phyloP scores from a whole-genome alignment of 2,797 vertebrate species.

The Streptopelia turtur region DNA sequence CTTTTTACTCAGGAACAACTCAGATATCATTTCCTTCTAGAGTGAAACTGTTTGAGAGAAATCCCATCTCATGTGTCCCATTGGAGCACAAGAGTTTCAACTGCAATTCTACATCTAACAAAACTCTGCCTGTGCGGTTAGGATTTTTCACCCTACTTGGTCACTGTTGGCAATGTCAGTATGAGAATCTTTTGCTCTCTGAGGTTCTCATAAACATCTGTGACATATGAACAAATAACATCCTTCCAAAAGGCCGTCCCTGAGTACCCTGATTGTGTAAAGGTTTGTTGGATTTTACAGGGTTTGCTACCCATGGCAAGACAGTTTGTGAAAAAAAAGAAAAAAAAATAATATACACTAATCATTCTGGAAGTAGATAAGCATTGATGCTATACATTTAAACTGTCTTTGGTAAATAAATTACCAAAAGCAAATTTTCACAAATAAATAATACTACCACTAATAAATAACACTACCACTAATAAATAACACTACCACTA shows the following conservation, averaged over 20 bases:
- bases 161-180: background rate
- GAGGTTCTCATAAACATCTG: background rate
- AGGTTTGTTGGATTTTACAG: background rate
- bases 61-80: background rate
- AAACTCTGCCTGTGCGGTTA: background rate
- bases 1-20: background rate
- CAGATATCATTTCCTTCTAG: background rate
- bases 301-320: background rate
- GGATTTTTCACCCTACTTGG: background rate
- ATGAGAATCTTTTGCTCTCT: background rate
- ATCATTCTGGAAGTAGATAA: background rate
- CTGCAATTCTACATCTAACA: background rate
- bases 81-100: background rate
- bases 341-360: background rate
- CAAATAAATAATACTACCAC: background rate
- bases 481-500: background rate
- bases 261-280: background rate
- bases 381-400: background rate
- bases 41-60: background rate
- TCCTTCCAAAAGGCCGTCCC: background rate
- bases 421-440: background rate
- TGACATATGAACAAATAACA: background rate
- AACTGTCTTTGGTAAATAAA: background rate
- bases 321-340: background rate
- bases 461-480: background rate